phyloP scores from a whole-genome alignment of 2,113 vertebrate species.

The Pseudorhombus dupliciocellatus region DNA sequence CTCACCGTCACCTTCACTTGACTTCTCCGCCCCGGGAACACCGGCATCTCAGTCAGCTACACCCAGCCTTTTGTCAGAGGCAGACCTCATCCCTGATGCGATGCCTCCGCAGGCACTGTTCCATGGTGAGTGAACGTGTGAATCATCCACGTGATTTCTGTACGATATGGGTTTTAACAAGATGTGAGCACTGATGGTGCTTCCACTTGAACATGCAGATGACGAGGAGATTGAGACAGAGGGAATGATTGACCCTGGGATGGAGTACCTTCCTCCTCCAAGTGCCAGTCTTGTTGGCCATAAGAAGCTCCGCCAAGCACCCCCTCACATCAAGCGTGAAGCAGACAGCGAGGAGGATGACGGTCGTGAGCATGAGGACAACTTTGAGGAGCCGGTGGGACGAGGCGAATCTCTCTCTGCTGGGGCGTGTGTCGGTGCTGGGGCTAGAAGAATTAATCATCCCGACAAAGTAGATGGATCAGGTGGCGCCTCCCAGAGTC shows the following conservation, averaged over 20 bases:
- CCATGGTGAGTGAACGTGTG: constrained; percentile 84
- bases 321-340: constrained; percentile 91
- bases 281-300: constrained; percentile 71
- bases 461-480: not conserved
- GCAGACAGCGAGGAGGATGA: constrained; percentile 93
- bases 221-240: constrained; percentile 94
- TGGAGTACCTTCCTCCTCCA: constrained; percentile 90
- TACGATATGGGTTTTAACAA: not conserved
- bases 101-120: constrained; percentile 97
- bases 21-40: constrained; percentile 96
- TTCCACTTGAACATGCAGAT: constrained; percentile 75
- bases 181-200: not conserved
- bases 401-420: constrained; percentile 39
- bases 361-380: constrained; percentile 73
- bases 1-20: constrained; percentile 91
- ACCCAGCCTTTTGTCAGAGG: constrained; percentile 93
- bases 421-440: constrained; percentile 75
- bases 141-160: not conserved
- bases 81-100: constrained; percentile 94
- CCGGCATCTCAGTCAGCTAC: constrained; percentile 95
- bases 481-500: not conserved
- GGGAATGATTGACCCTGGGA: constrained; percentile 94
- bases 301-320: constrained; percentile 86
- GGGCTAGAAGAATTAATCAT: constrained; percentile 33
- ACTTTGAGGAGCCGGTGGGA: constrained; percentile 70